Evolutionary conservation across 2,113 vertebrate genomes (phyloP).

Genomic region (Leptocoma aspasia): DNA sequence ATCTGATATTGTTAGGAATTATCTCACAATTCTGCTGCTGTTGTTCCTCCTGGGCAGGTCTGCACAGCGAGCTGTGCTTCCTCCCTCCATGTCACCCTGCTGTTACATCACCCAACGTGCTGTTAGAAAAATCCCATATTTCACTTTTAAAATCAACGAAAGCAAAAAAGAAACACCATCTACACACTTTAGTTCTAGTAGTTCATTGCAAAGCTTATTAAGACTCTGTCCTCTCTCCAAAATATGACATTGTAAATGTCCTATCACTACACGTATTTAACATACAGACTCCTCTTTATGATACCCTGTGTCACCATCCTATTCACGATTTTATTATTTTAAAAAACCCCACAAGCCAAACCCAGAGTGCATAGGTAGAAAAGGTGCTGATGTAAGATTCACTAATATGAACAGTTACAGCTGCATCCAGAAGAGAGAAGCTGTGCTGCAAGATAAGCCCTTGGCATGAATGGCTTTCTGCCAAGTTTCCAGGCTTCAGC

Average conservation of each 20-base stretch:
- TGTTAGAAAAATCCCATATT: background rate
- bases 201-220: background rate
- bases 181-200: background rate
- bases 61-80: background rate
- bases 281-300: background rate
- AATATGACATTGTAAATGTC: background rate
- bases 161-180: background rate
- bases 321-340: background rate
- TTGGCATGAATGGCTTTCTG: background rate
- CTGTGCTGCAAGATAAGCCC: background rate
- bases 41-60: background rate
- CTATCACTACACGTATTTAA: background rate
- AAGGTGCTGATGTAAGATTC: background rate
- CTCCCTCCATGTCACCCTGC: background rate
- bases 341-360: background rate
- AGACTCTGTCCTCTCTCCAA: background rate
- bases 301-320: background rate
- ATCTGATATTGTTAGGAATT: constrained; percentile 13
- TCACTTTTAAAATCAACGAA: background rate
- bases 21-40: background rate
- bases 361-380: background rate
- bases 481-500: background rate
- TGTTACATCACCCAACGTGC: background rate
- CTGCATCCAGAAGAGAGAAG: background rate
- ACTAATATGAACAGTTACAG: background rate